A percentile compares a stretch with the other conserved stretches of the same genome.
Conservation (phyloP, 2,797 vertebrate species). For the Aselliscus stoliczkanus region DNA sequence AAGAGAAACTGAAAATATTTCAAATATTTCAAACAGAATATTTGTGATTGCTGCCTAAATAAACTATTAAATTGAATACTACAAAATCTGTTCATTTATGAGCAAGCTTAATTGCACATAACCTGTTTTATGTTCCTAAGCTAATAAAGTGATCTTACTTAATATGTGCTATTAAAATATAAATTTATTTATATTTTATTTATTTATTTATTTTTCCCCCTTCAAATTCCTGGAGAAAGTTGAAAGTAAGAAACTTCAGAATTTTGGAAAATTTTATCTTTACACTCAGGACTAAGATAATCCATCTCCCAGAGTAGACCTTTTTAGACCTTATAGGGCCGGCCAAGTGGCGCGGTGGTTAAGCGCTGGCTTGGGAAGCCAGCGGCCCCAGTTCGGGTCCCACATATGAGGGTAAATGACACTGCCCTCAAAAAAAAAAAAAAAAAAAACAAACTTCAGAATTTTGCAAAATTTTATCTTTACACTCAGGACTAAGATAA, state of each 20-base stretch:
- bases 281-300: not conserved
- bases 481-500: not conserved
- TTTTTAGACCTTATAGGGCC: not conserved
- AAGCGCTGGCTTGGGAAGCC: too few species aligned
- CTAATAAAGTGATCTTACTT: constrained; percentile 6
- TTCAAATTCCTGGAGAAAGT: not conserved
- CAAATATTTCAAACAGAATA: not conserved
- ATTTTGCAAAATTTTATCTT: not conserved
- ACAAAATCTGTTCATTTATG: not conserved
- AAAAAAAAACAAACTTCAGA: constrained; percentile 18
- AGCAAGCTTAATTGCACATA: not conserved
- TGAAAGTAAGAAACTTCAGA: constrained; percentile 12
- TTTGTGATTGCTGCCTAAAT: not conserved
- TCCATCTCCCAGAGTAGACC: not conserved
- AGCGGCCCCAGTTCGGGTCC: too few species aligned
- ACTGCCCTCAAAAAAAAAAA: too few species aligned
- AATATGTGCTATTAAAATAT: constrained; percentile 21
- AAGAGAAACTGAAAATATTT: constrained; percentile 7
- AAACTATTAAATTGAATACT: not conserved
- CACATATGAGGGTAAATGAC: too few species aligned
- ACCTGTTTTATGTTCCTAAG: not conserved
- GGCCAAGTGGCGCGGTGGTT: too few species aligned
- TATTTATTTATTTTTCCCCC: too few species aligned
- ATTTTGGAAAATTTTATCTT: not conserved
- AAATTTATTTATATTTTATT: not conserved